A percentile compares a stretch with the other conserved stretches of the same genome.
These are phyloP conservation scores for Crossaster papposus DNA, from an alignment of 53 echinoderm and acorn worm species.

Conservation along the genomic window DNA sequence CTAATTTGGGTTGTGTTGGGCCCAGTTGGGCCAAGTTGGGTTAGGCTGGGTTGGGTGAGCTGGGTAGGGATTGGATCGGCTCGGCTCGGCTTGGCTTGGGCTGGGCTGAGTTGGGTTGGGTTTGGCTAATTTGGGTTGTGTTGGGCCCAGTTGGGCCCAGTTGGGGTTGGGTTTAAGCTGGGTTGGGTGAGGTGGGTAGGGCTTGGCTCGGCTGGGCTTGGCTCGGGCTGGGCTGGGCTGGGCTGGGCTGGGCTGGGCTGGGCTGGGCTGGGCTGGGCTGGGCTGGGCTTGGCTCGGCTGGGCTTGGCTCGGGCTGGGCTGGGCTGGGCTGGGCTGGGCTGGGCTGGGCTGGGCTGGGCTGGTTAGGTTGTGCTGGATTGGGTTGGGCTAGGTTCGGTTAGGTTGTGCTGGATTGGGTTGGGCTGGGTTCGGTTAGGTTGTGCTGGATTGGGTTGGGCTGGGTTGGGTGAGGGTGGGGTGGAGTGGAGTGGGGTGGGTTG, in stretches of 20 bases:
- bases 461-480: no score
- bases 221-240: background rate
- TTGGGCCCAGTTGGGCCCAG: no score
- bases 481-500: no score
- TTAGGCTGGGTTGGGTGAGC: background rate
- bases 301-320: slow-evolving; percentile 6
- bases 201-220: background rate
- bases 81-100: background rate
- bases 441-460: no score
- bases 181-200: background rate
- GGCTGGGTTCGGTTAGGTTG: no score
- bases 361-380: no score
- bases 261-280: slow-evolving; percentile 38
- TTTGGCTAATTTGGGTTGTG: background rate
- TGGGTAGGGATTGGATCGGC: background rate
- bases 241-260: background rate
- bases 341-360: no score
- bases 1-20: background rate
- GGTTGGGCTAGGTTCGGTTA: no score
- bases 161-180: no score
- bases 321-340: no score
- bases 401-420: no score
- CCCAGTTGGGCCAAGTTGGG: background rate
- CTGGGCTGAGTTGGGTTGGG: background rate
- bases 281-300: no score